Evolutionary conservation across 37 sponge, comb jelly and placozoan genomes (phyloP), one percentile per base, ranked within the genome.

Genomic region (Tethya wilhelma): DNA sequence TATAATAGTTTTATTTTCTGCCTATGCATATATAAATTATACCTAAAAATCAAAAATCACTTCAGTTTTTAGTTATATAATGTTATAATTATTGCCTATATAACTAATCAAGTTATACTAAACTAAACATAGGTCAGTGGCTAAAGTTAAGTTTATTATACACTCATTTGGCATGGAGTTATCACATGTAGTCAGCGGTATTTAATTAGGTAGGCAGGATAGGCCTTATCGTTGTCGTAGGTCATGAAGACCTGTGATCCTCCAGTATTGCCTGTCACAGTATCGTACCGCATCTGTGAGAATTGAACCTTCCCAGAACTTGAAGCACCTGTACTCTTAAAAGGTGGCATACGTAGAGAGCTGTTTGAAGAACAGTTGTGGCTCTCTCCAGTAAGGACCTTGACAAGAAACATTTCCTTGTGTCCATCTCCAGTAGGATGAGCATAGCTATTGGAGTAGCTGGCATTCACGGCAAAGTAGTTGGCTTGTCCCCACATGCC

Each of bases 391-490:
- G 90, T 86, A 33, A 89, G 79, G 9, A 93, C 90, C 38, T 89
- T 85, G 37, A 73, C 94, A 20, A 84, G 46, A 59, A 93, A 93
- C 83, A 93, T 79, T 39, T 93, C 76, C 32, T 55, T 85, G 20
- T 55, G 34, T 19, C 83, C 83, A 49, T 59, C 69, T 22, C 1
- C 23, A 28, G 64, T 37, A 6, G 28, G 8, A 49, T 94, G 60
- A 30, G 85, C 82, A 76, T 94, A 94, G 25, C 23, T 25, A 43
- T 87, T 25, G 58, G 95, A 94, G 29, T 94, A 94, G 60, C 86
- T 91, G 45, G 95, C 95, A 53, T 94, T 87, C n/a, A 85, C 89
- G 1, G 95, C 95, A 81, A 94, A 94, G 77, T 94, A 94, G 58
- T 87, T 91, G 29, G 84, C 95, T 44, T 59, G 39, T 36, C 95